phyloP scores from a whole-genome alignment of 2,888 invertebrate species.

The Entomobrya proxima region DNA sequence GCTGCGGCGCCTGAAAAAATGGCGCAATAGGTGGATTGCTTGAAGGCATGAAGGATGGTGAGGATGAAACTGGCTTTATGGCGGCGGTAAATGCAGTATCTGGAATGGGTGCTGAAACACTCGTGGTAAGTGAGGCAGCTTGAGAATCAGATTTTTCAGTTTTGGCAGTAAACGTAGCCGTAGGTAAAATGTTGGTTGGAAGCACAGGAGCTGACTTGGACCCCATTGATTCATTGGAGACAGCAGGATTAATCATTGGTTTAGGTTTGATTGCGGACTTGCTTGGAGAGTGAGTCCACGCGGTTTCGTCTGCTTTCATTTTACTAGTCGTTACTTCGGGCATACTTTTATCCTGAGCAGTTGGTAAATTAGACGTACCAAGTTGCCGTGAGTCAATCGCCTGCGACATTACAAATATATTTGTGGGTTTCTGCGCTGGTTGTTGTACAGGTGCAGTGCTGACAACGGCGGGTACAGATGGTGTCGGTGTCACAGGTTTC shows the following conservation, averaged over 20 bases:
- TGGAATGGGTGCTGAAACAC: constrained; percentile 47
- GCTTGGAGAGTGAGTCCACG: constrained; percentile 28
- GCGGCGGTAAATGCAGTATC: constrained; percentile 8
- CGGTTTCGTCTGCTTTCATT: constrained; percentile 44
- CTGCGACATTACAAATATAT: not conserved
- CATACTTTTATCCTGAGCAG: constrained; percentile 41
- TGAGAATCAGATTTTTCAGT: not conserved
- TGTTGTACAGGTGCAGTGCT: too few relatives aligned
- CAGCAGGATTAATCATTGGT: not conserved
- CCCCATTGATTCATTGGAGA: not conserved
- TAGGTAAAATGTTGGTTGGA: not conserved
- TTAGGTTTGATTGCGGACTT: constrained; percentile 33
- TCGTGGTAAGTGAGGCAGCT: constrained; percentile 78
- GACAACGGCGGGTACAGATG: not conserved
- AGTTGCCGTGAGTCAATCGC: constrained; percentile 29
- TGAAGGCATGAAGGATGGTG: not conserved
- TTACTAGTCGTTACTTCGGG: constrained; percentile 28
- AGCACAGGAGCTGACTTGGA: not conserved
- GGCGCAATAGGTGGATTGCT: not conserved
- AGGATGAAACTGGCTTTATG: not conserved
- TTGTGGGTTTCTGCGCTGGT: too few relatives aligned
- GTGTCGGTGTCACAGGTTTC: not conserved
- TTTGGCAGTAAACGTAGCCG: not conserved
- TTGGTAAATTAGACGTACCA: constrained; percentile 52
- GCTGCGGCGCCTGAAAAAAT: constrained; percentile 12